Evolutionary conservation across 2,888 invertebrate species (phyloP).

Genomic region (Spodoptera picta): DNA sequence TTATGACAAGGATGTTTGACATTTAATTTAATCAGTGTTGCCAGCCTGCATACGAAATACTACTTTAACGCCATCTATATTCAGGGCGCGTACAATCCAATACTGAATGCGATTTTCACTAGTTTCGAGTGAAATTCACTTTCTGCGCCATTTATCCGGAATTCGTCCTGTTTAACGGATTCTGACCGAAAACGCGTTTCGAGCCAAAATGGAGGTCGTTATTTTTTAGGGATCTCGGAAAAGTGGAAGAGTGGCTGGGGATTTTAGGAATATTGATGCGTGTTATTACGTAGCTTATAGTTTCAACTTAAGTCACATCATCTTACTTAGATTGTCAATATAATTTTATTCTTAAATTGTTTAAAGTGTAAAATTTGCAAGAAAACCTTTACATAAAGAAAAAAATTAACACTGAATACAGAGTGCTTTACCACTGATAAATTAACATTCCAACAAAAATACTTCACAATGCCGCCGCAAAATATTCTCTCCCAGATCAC

Average conservation of each 20-base stretch:
- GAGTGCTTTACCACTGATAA: too few relatives aligned
- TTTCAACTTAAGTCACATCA: too few relatives aligned
- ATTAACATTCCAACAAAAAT: neutral
- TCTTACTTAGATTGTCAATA: too few relatives aligned
- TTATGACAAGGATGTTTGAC: constrained; percentile 53
- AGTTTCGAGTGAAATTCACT: constrained; percentile 79
- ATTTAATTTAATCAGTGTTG: constrained; percentile 54
- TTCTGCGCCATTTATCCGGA: constrained; percentile 73
- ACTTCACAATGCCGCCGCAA: neutral
- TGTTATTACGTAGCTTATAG: neutral
- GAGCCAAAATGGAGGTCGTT: constrained; percentile 25
- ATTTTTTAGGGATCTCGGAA: constrained; percentile 26
- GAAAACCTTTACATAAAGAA: too few relatives aligned
- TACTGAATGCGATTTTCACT: constrained; percentile 76
- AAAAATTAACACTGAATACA: too few relatives aligned
- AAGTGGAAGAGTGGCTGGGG: constrained; percentile 12
- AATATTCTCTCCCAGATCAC: constrained; percentile 35
- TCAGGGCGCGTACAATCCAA: constrained; percentile 59
- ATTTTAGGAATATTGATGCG: neutral
- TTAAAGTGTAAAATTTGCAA: too few relatives aligned
- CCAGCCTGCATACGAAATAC: constrained; percentile 60
- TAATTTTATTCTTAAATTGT: too few relatives aligned
- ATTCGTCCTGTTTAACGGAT: constrained; percentile 50
- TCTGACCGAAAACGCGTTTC: constrained; percentile 29
- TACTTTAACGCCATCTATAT: constrained; percentile 64